phyloP scores from a whole-genome alignment of 2,888 invertebrate genomes.

The Monoplex corrugatus region DNA sequence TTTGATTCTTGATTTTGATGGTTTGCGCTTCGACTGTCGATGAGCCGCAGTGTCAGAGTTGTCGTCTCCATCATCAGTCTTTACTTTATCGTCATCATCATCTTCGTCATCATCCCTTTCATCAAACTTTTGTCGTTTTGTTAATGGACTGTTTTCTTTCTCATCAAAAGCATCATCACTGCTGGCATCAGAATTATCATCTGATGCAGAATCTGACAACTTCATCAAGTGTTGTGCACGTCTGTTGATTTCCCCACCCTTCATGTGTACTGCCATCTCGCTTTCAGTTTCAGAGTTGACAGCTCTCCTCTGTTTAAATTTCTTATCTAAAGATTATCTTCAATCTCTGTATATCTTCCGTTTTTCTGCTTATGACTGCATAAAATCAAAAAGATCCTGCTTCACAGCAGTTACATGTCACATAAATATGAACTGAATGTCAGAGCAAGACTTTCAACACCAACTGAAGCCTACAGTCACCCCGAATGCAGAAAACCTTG shows the following conservation, averaged over 20 bases:
- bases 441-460: too few relatives aligned
- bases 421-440: too few relatives aligned
- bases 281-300: too few relatives aligned
- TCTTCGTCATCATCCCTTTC: slow-evolving; percentile 7
- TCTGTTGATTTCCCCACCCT: background rate
- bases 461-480: too few relatives aligned
- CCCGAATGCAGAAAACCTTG: too few relatives aligned
- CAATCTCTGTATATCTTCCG: too few relatives aligned
- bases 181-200: slow-evolving; percentile 35
- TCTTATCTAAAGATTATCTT: too few relatives aligned
- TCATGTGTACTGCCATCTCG: background rate
- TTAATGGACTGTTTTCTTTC: slow-evolving; percentile 5
- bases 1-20: slow-evolving; percentile 59
- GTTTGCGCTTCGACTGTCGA: slow-evolving; percentile 56
- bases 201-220: slow-evolving; percentile 1
- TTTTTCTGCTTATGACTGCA: too few relatives aligned
- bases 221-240: background rate
- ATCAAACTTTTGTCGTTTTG: slow-evolving; percentile 16
- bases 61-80: slow-evolving; percentile 40
- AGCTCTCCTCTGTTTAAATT: too few relatives aligned
- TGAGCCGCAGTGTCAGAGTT: slow-evolving; percentile 38
- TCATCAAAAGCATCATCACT: slow-evolving; percentile 42
- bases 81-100: slow-evolving; percentile 38
- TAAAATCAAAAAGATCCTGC: too few relatives aligned
- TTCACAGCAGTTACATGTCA: too few relatives aligned